phyloP scores from a whole-genome alignment of 53 echinoderm and acorn worm species.

The Stichopus horrens region DNA sequence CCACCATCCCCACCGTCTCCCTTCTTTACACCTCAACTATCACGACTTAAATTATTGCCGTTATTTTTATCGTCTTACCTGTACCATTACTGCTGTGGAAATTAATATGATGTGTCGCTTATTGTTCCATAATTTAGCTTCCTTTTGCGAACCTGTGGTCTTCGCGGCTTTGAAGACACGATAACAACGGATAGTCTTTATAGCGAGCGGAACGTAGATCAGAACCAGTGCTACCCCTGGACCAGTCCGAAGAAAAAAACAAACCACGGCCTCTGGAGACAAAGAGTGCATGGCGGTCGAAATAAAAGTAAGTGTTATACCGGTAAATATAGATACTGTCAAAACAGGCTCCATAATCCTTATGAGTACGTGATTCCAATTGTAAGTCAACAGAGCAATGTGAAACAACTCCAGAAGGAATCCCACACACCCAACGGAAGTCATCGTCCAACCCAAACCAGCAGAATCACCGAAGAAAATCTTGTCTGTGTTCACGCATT shows the following conservation, averaged over 20 bases:
- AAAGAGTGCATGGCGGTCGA: constrained; percentile 59
- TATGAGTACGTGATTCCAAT: constrained; percentile 60
- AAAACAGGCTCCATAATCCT: constrained; percentile 58
- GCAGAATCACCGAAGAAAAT: constrained; percentile 57
- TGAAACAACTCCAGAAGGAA: constrained; percentile 47
- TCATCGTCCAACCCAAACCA: constrained; percentile 44
- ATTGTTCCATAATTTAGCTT: constrained; percentile 57
- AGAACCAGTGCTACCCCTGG: constrained; percentile 62
- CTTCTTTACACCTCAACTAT: too few species aligned
- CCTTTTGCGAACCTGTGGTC: constrained; percentile 68
- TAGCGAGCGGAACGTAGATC: constrained; percentile 75
- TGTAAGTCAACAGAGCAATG: constrained; percentile 49
- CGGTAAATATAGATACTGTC: constrained; percentile 52
- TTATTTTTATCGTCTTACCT: constrained; percentile 52
- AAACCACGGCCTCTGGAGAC: constrained; percentile 19
- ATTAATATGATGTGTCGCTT: constrained; percentile 62
- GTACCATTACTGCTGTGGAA: constrained; percentile 45
- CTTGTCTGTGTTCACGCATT: constrained; percentile 52
- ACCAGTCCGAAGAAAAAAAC: constrained; percentile 56
- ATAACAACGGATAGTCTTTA: constrained; percentile 72
- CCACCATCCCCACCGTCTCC: too few species aligned
- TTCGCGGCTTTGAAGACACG: constrained; percentile 72
- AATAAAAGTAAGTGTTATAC: constrained; percentile 44
- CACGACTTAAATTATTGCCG: too few species aligned
- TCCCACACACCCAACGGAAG: constrained; percentile 45